Base-by-base conservation (phyloP, 2,797 vertebrate species). In the Gallinago solitaria region DNA sequence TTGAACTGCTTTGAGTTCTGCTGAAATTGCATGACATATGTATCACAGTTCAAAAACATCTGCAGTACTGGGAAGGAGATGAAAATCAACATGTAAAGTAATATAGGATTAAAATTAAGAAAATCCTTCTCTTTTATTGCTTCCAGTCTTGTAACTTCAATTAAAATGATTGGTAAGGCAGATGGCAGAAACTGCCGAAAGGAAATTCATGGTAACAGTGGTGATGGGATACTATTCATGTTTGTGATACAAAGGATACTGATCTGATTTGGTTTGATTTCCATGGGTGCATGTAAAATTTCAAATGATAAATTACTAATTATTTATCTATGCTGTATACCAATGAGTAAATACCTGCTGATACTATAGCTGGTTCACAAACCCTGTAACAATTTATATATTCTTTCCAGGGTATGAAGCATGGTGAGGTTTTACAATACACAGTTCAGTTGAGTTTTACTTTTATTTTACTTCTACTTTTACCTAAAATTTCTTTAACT, bases 361-460 rank as follows among this genome's bases (percentile, higher is more conserved):
- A 65, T 70, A 56, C 9, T 60, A 12, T 43, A 75, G 30, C 25
- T 33, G 28, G 30, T 61, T 70, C 18, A 57, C 57, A 87, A 71
- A 61, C 27, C 14, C 60, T 39, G 23, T 53, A 56, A 51, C 32
- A 60, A 23, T 8, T 28, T 13, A 5, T 64, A 32, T 75, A 91
- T 93, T 76, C 35, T 87, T 93, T 50, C 18, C 47, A 56, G 35
- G 59, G 51, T 90, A 41, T 19, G 30, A 59, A 69, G 80, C 45
- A 54, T 33, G 30, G 23, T 20, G 69, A 56, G 19, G 16, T 84
- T 79, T 95, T 86, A 83, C 51, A 83, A 54, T 17, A 92, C 68
- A 39, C 64, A 93, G 65, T 89, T 96, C 71, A 90, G 33, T 45
- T 59, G 56, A 93, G 37, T 89, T 93, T 87, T 85, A 73, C 60